Conservation (phyloP, 2,797 vertebrate species). For the Rhinogobio ventralis region DNA sequence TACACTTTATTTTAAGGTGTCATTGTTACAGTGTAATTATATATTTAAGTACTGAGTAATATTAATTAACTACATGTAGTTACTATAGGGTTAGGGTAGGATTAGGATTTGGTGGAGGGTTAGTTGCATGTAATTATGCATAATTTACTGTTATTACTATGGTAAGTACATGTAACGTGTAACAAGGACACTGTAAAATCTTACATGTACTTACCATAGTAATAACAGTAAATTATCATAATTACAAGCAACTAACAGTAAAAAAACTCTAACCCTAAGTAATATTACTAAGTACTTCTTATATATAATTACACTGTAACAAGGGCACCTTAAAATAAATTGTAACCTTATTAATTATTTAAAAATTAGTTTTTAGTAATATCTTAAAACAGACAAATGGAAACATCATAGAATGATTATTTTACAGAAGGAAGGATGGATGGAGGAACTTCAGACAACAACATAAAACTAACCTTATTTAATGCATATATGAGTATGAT, state of each 20-base stretch:
- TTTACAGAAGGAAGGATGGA: not conserved
- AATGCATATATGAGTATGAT: not conserved
- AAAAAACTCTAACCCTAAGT: not conserved
- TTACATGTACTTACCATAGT: not conserved
- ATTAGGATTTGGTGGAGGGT: no score
- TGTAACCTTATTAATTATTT: not conserved
- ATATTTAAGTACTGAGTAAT: no score
- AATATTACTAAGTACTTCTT: not conserved
- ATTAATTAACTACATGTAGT: no score
- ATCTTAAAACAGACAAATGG: not conserved
- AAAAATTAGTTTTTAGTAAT: no score
- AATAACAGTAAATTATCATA: not conserved
- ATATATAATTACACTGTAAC: not conserved
- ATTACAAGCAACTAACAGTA: not conserved
- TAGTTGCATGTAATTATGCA: no score
- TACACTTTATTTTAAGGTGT: no score
- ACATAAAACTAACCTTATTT: not conserved
- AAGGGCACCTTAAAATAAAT: not conserved
- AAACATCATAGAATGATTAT: not conserved
- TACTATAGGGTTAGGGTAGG: no score
- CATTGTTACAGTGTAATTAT: no score
- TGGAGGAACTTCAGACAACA: not conserved
- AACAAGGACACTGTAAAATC: not conserved
- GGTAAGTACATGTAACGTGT: no score
- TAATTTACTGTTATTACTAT: no score